Conservation (phyloP, 2,888 invertebrate genomes). For the Bombylius discolor region DNA sequence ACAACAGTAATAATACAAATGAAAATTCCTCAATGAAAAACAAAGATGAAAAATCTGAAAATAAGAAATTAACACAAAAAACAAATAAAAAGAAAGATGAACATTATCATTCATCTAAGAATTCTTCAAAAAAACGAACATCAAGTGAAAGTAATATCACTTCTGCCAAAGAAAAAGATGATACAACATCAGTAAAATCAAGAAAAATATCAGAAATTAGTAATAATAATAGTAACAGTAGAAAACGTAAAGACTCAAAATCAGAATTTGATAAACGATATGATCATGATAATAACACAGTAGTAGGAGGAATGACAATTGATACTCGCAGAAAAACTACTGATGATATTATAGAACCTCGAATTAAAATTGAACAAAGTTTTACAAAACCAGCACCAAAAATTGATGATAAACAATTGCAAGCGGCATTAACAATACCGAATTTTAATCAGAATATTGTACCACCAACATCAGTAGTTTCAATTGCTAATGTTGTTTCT, state of each 20-base stretch:
- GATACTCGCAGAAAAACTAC: background rate
- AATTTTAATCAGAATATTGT: slow-evolving; percentile 15
- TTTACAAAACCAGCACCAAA: background rate
- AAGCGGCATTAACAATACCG: slow-evolving; percentile 17
- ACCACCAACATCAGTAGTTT: slow-evolving; percentile 3
- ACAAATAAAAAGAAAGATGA: slow-evolving; percentile 31
- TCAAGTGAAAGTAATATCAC: background rate
- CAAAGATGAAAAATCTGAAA: background rate
- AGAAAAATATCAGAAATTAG: background rate
- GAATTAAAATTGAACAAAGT: background rate
- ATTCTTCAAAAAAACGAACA: slow-evolving; percentile 24
- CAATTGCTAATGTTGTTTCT: background rate
- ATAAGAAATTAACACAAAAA: background rate
- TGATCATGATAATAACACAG: too few relatives aligned
- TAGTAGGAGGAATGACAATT: background rate
- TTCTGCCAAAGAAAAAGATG: background rate
- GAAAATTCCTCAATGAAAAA: background rate
- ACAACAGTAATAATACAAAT: background rate
- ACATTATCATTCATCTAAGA: slow-evolving; percentile 14
- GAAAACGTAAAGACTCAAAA: background rate
- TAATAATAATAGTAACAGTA: too few relatives aligned
- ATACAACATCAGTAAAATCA: background rate
- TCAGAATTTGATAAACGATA: too few relatives aligned
- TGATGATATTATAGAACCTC: background rate
- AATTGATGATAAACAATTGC: slow-evolving; percentile 14